Percentiles rank a stretch among this genome's conserved stretches.
Evolutionary conservation across 2,113 vertebrate species (phyloP).

Genomic region (Anhinga anhinga): DNA sequence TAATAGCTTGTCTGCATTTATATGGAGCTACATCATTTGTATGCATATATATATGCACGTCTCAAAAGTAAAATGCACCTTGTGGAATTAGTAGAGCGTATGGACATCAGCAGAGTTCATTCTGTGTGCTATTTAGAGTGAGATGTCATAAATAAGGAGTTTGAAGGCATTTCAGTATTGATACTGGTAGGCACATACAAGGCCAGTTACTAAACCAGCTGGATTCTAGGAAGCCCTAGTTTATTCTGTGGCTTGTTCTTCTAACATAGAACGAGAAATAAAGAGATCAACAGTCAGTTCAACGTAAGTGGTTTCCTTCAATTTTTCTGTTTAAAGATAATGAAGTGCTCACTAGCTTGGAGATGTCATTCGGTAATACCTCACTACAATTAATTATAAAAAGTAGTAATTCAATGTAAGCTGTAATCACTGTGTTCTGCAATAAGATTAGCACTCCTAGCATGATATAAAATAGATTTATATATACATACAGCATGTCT

Average conservation of each 20-base stretch:
- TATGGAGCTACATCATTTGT: background rate
- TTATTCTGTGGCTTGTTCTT: background rate
- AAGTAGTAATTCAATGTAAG: slow-evolving; percentile 22
- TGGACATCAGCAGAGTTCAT: background rate
- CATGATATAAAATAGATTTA: slow-evolving; percentile 55
- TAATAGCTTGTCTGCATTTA: background rate
- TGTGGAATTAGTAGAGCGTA: background rate
- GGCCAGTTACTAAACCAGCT: background rate
- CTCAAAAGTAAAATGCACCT: background rate
- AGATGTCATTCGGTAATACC: background rate
- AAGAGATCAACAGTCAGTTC: background rate
- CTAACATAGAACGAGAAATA: background rate
- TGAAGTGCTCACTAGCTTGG: background rate
- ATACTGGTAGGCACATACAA: background rate
- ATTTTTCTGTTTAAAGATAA: slow-evolving; percentile 36
- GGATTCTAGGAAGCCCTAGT: background rate
- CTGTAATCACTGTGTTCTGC: slow-evolving; percentile 35
- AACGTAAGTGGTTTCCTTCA: background rate
- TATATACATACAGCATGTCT: slow-evolving; percentile 13
- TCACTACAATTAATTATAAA: slow-evolving; percentile 44
- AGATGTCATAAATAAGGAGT: background rate
- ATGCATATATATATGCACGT: background rate
- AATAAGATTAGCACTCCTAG: slow-evolving; percentile 12
- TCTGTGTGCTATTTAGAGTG: background rate
- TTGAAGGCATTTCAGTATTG: background rate